Percentiles rank a stretch among this genome's conserved stretches.
Evolutionary conservation across 2,888 invertebrate genomes (phyloP).

Genomic region (Germaria angustata): DNA sequence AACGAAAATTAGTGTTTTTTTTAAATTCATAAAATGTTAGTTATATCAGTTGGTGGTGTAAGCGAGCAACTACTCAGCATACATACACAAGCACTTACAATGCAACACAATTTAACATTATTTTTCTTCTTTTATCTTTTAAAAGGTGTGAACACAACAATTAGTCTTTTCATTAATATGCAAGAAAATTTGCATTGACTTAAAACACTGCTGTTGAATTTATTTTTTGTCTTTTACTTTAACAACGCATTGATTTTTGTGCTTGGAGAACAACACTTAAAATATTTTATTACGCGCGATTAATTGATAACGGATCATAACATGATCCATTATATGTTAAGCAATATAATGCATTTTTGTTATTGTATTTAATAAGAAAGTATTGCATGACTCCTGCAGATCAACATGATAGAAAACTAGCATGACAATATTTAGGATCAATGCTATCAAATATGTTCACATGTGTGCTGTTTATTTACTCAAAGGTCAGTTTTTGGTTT

Average conservation of each 20-base stretch:
- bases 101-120: not conserved
- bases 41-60: not conserved
- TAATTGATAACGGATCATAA: constrained; percentile 23
- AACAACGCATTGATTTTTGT: not conserved
- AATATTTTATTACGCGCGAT: constrained; percentile 19
- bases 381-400: no score
- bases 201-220: not conserved
- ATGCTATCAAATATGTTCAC: no score
- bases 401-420: no score
- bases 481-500: no score
- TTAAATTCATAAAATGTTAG: not conserved
- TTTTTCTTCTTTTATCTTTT: constrained; percentile 41
- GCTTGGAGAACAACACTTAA: not conserved
- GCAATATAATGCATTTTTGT: no score
- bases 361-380: no score
- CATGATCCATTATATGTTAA: constrained; percentile 25
- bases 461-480: no score
- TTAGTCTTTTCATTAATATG: constrained; percentile 57
- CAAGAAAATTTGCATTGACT: constrained; percentile 24
- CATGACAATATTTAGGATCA: no score
- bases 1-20: no score
- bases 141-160: constrained; percentile 67
- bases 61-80: not conserved
- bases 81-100: not conserved
- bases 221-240: not conserved